Evolutionary conservation across 2,888 invertebrate genomes (phyloP).

Genomic region (Lacanobia wlatinum): DNA sequence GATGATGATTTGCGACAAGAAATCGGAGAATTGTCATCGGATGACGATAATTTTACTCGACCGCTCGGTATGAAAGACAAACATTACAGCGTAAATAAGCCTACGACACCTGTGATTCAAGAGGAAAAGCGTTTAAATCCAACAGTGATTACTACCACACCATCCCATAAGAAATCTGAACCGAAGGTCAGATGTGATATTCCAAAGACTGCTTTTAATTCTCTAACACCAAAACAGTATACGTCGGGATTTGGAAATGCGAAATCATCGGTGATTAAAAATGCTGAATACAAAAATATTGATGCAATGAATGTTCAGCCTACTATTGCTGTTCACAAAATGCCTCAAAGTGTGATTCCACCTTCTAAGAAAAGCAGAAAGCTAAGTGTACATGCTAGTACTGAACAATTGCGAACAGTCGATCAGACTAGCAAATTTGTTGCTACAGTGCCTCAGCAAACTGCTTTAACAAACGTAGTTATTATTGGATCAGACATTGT

Average conservation of each 20-base stretch:
- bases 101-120: conserved; percentile 26
- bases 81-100: conserved; percentile 41
- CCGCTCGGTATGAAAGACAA: conserved; percentile 65
- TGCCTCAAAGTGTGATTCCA: conserved; percentile 48
- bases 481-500: conserved; percentile 76
- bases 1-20: conserved; percentile 86
- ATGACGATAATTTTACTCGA: conserved; percentile 77
- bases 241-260: conserved; percentile 8
- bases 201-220: conserved; percentile 16
- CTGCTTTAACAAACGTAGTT: conserved; percentile 75
- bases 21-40: conserved; percentile 84
- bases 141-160: conserved; percentile 5
- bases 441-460: conserved; percentile 68
- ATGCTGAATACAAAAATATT: conserved; percentile 19
- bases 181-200: conserved; percentile 30
- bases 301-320: conserved; percentile 13
- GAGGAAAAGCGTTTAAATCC: conserved; percentile 40
- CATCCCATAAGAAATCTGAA: conserved; percentile 31
- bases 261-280: conserved; percentile 25
- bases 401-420: conserved; percentile 30
- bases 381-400: conserved; percentile 33
- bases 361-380: conserved; percentile 36
- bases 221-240: conserved; percentile 19
- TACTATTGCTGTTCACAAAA: conserved; percentile 35
- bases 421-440: conserved; percentile 68